phyloP scores from a whole-genome alignment of 2,888 invertebrate species.

The Eledone cirrhosa region DNA sequence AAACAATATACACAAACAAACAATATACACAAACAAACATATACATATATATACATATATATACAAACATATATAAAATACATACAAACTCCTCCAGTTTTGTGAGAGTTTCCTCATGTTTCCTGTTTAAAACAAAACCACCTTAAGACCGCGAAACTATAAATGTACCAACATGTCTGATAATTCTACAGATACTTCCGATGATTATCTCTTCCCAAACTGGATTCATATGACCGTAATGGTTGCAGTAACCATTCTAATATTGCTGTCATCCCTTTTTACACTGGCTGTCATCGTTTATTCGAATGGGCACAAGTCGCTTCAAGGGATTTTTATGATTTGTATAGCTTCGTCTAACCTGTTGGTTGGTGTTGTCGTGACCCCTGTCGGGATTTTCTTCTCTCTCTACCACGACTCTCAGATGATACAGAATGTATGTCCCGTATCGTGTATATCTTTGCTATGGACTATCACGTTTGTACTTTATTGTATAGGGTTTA shows the following conservation, averaged over 20 bases:
- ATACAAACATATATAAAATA: not conserved
- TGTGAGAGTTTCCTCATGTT: no score
- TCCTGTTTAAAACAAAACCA: not conserved
- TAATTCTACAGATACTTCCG: no score
- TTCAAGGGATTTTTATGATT: conserved; percentile 16
- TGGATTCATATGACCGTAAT: conserved; percentile 5
- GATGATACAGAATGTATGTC: not conserved
- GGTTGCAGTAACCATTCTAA: conserved; percentile 1
- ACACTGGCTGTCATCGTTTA: conserved; percentile 20
- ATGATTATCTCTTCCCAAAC: not conserved
- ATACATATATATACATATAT: not conserved
- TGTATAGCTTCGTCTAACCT: conserved; percentile 18
- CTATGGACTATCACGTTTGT: conserved; percentile 10
- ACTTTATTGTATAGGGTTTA: conserved; percentile 17
- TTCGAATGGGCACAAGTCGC: not conserved
- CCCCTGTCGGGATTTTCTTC: not conserved
- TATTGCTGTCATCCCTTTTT: not conserved
- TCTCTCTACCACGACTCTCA: not conserved
- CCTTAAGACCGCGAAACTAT: no score
- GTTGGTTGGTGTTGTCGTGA: not conserved
- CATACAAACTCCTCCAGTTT: not conserved
- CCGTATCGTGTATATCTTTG: not conserved
- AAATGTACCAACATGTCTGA: no score
- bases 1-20: not conserved
- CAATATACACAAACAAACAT: not conserved